A percentile compares a stretch with the other conserved stretches of the same genome.
phyloP scores from a whole-genome alignment of 1,140 invertebrate species.

The Zaprionus vittiger region DNA sequence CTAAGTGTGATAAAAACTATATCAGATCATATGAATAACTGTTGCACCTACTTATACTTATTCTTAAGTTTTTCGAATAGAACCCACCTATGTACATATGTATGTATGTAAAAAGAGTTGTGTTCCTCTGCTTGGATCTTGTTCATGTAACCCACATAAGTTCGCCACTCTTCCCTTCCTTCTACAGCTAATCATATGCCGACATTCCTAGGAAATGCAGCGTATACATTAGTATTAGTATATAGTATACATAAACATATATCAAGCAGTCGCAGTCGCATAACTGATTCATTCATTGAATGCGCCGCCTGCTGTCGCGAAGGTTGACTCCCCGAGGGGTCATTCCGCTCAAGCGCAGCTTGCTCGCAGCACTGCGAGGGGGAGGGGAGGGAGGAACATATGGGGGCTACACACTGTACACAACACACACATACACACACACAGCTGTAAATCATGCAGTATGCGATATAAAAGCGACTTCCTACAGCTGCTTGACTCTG shows the following conservation, averaged over 20 bases:
- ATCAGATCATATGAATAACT: neutral
- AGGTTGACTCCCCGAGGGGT: slow-evolving; percentile 44
- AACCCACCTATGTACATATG: too few species aligned
- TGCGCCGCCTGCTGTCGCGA: slow-evolving; percentile 17
- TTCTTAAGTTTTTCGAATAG: neutral
- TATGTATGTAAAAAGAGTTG: too few species aligned
- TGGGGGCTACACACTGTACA: slow-evolving; percentile 22
- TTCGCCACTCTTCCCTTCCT: neutral
- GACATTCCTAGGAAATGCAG: slow-evolving; percentile 3
- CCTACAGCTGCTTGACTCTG: slow-evolving; percentile 63
- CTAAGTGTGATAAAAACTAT: too few species aligned
- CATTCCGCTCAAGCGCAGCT: slow-evolving; percentile 63
- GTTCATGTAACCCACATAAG: neutral
- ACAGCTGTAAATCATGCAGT: slow-evolving; percentile 30
- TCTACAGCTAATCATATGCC: neutral
- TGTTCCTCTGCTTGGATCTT: too few species aligned
- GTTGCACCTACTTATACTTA: neutral
- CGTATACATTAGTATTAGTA: neutral
- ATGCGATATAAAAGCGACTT: slow-evolving; percentile 53
- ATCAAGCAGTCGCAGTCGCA: neutral
- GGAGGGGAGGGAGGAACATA: slow-evolving; percentile 37
- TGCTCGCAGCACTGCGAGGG: slow-evolving; percentile 36
- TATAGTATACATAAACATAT: neutral
- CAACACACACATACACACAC: slow-evolving; percentile 13
- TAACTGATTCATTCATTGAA: slow-evolving; percentile 13